phyloP scores from a whole-genome alignment of 2,113 vertebrate genomes.

The Toxotes chatareus region DNA sequence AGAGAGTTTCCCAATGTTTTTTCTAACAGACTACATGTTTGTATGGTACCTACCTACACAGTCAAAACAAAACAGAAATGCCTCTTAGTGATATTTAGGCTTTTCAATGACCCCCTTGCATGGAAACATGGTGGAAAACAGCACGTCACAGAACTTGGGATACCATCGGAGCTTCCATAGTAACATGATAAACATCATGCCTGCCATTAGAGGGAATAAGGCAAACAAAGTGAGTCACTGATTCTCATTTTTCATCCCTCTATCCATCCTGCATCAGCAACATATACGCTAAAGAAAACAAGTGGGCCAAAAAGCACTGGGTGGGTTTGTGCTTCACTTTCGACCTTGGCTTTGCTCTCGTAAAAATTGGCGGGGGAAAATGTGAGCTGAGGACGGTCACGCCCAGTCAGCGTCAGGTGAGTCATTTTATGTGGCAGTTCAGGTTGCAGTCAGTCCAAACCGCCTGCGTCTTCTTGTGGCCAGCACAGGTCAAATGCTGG shows the following conservation, averaged over 20 bases:
- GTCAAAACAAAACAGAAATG: constrained; percentile 58
- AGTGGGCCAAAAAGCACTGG: constrained; percentile 57
- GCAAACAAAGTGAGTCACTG: constrained; percentile 69
- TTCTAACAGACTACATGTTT: constrained; percentile 41
- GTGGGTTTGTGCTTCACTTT: constrained; percentile 73
- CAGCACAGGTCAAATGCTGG: constrained; percentile 67
- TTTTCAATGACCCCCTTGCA: constrained; percentile 21
- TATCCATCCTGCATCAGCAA: constrained; percentile 72
- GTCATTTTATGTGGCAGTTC: constrained; percentile 81
- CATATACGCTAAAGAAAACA: constrained; percentile 75
- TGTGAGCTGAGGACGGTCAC: constrained; percentile 74
- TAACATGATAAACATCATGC: constrained; percentile 68
- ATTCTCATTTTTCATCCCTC: constrained; percentile 69
- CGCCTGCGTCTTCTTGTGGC: constrained; percentile 62
- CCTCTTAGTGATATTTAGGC: constrained; percentile 18
- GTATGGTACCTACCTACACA: constrained; percentile 57
- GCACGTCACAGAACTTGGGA: constrained; percentile 39
- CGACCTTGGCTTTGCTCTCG: constrained; percentile 66
- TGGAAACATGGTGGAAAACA: constrained; percentile 50
- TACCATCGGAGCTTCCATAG: constrained; percentile 49
- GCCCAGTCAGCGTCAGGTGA: constrained; percentile 81
- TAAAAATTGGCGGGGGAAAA: constrained; percentile 73
- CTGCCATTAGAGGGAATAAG: constrained; percentile 53
- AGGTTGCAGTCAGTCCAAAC: constrained; percentile 78
- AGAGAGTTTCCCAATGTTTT: constrained; percentile 59